These are phyloP conservation scores for Passer montanus DNA, from an alignment of 2,113 vertebrate genomes.

Conservation along the genomic window DNA sequence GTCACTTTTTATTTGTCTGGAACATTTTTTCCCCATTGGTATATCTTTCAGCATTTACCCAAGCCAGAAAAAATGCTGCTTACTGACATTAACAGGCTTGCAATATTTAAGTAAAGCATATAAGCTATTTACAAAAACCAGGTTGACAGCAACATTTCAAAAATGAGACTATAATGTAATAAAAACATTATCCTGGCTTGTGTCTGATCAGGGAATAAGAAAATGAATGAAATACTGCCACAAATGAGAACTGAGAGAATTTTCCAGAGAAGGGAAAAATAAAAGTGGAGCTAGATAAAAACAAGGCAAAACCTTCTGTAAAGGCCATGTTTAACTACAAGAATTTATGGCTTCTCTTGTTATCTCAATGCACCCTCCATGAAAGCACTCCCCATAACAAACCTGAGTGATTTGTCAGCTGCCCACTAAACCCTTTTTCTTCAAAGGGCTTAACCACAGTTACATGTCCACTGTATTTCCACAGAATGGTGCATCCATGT, in stretches of 20 bases:
- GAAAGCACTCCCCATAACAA: neutral
- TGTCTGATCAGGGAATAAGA: neutral
- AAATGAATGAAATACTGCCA: neutral
- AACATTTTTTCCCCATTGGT: slow-evolving; percentile 1
- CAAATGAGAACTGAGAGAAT: neutral
- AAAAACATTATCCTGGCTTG: neutral
- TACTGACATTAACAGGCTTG: neutral
- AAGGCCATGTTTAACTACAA: neutral
- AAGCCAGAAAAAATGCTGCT: neutral
- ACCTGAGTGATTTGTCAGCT: neutral
- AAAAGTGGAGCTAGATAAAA: neutral
- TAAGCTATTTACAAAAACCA: neutral
- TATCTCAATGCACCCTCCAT: neutral
- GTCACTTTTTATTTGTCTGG: slow-evolving; percentile 45
- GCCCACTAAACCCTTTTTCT: neutral
- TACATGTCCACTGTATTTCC: neutral
- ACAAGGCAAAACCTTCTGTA: neutral
- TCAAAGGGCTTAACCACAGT: neutral
- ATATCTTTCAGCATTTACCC: neutral
- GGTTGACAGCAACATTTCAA: neutral
- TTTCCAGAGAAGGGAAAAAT: neutral
- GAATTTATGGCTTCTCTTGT: neutral
- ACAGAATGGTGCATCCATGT: neutral
- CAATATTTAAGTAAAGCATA: slow-evolving; percentile 18
- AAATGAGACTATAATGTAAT: slow-evolving; percentile 29